Conservation (phyloP, 2,113 vertebrate species). For the Callospermophilus lateralis region DNA sequence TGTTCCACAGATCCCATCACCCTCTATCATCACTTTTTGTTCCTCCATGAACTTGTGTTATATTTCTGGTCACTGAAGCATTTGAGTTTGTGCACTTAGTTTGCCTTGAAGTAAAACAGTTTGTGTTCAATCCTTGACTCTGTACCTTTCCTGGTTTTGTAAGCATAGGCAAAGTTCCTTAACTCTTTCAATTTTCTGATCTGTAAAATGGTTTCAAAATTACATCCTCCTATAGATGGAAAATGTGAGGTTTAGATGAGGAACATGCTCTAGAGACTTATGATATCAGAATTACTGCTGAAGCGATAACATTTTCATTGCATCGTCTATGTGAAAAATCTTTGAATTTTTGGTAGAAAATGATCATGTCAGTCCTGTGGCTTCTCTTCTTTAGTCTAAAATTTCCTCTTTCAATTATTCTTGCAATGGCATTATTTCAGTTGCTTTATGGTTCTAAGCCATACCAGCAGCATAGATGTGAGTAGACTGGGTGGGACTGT, state of each 20-base stretch:
- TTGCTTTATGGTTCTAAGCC: not conserved
- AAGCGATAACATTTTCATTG: not conserved
- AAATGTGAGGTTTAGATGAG: not conserved
- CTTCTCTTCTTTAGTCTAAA: not conserved
- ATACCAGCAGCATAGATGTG: not conserved
- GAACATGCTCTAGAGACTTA: not conserved
- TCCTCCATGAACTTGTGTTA: not conserved
- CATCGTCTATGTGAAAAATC: not conserved
- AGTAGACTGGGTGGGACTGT: not conserved
- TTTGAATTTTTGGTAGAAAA: conserved; percentile 28
- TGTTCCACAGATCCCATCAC: not conserved
- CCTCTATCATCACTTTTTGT: not conserved
- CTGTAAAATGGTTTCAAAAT: not conserved
- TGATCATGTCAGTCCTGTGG: not conserved
- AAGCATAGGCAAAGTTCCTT: not conserved
- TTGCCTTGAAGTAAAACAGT: not conserved
- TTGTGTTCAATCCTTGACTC: not conserved
- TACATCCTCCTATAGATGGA: not conserved
- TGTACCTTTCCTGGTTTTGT: not conserved
- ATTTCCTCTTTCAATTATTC: not conserved
- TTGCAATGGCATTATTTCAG: not conserved
- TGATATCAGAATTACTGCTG: not conserved
- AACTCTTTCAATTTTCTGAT: not conserved
- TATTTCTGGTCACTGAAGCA: not conserved
- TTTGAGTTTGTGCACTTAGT: not conserved